Percentiles rank a stretch among this genome's conserved stretches.
These are phyloP conservation scores for Pimpla rufipes DNA, from an alignment of 2,888 invertebrate genomes.

Conservation along the genomic window DNA sequence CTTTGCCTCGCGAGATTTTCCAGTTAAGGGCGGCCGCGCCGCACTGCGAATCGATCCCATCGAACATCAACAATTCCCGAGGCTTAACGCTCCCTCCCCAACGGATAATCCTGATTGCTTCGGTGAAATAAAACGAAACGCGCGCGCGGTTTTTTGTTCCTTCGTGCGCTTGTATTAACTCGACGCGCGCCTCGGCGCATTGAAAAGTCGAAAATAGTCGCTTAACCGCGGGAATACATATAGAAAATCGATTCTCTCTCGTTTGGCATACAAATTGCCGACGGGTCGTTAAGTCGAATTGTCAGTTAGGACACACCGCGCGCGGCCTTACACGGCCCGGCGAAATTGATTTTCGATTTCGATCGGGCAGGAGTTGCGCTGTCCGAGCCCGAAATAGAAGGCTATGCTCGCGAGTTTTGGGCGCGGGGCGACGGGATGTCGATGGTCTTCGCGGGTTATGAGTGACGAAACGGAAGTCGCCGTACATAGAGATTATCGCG, in stretches of 20 bases:
- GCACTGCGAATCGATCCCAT: neutral
- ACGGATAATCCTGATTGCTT: neutral
- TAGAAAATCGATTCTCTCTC: neutral
- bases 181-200: too few relatives aligned
- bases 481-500: too few relatives aligned
- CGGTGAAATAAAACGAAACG: neutral
- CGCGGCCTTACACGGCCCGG: neutral
- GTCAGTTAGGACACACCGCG: neutral
- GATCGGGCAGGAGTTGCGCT: neutral
- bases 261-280: neutral
- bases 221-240: neutral
- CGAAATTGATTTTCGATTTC: neutral
- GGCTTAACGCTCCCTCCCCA: neutral
- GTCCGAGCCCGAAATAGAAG: neutral
- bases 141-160: neutral
- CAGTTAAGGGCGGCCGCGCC: neutral
- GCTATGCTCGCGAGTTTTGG: neutral
- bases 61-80: slow-evolving; percentile 9
- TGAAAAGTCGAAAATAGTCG: neutral
- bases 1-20: slow-evolving; percentile 9
- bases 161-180: neutral
- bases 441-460: neutral
- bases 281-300: neutral
- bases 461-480: neutral
- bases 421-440: neutral